Conservation (phyloP, 2,113 vertebrate genomes). For the Alethe diademata region DNA sequence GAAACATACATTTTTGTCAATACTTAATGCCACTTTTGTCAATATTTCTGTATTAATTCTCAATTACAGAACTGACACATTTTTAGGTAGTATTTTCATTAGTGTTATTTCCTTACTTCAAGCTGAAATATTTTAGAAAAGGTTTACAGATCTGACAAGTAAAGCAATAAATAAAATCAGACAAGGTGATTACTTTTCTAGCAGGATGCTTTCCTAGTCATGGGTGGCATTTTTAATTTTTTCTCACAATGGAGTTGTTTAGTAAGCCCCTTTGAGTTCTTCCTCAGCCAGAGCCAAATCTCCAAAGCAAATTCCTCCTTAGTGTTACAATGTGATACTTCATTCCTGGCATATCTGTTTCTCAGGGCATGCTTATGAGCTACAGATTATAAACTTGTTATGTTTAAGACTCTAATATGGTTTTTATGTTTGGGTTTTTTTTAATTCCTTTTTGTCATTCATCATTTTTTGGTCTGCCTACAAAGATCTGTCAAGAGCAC, state of each 20-base stretch:
- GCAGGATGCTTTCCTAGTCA: not conserved
- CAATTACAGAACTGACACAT: not conserved
- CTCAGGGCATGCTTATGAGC: not conserved
- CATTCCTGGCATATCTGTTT: not conserved
- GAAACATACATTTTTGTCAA: not conserved
- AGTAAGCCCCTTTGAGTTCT: not conserved
- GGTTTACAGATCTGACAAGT: not conserved
- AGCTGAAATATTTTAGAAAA: not conserved
- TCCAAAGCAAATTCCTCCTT: not conserved
- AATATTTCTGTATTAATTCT: not conserved
- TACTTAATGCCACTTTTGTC: not conserved
- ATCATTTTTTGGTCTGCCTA: not conserved
- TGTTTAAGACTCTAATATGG: not conserved
- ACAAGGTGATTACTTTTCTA: not conserved
- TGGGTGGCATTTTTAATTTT: not conserved
- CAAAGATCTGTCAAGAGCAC: not conserved
- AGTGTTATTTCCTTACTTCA: not conserved
- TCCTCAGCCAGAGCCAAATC: not conserved
- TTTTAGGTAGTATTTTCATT: not conserved
- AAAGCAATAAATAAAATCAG: not conserved
- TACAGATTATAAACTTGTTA: not conserved
- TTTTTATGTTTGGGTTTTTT: not conserved
- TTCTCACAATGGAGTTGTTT: not conserved
- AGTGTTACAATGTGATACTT: not conserved
- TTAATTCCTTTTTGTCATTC: not conserved